Evolutionary conservation across 1,140 invertebrate species (phyloP), one percentile per base, ranked within the genome.

Genomic region (Euura lappo): DNA sequence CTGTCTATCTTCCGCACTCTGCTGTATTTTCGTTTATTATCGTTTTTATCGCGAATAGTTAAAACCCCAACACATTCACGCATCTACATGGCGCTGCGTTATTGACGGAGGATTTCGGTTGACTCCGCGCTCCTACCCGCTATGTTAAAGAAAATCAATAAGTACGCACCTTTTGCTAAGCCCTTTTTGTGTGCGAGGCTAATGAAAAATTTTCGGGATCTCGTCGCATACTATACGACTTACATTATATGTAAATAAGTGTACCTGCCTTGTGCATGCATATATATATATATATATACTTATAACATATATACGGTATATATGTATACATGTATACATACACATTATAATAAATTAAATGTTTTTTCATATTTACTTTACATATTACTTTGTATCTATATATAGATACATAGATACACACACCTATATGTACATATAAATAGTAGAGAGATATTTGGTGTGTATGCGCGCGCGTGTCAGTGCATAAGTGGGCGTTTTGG

Each of bases 401-500:
- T 28, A 28, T 28, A n/a, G 10, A 60, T 60, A 8, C 51, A 60
- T n/a, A 6, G 8, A 60, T 60, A 2, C 13, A 60, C 51, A 5
- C 51, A n/a, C 13, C 51, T 60, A 60, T n/a, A 28, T 28, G 28
- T 28, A 28, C 28, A n/a, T 60, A 60, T 60, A n/a, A 5, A 66
- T 69, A 70, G 60, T 72, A 46, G 47, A 44, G 72, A 71, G 51
- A 73, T 72, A 64, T 45, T 47, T 71, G 69, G 73, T 69, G 69
- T 47, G 5, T 64, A 42, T 43, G 68, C 28, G 69, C n/a, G 69
- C 11, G 45, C 45, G 69, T 70, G 44, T 44, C 42, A 45, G 74
- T 66, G 69, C 69, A 45, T 46, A 71, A 65, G 77, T 77, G 74
- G 75, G 65, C 45, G 72, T 70, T 79, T 73, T 74, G 65, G 44